These are phyloP conservation scores for Epicauta chinensis DNA, from an alignment of 1,140 invertebrate species.

Conservation along the genomic window DNA sequence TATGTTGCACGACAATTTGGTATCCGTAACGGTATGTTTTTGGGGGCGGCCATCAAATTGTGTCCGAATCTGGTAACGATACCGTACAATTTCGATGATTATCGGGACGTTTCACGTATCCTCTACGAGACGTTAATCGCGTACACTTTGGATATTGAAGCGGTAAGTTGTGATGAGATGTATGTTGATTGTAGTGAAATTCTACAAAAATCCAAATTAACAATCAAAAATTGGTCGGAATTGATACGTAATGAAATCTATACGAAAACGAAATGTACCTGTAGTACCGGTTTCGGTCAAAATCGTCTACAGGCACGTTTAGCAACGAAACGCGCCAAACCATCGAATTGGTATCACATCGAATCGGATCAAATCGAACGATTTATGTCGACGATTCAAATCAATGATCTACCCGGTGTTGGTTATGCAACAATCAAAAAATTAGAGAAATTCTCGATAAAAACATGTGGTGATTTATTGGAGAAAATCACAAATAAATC, in stretches of 20 bases:
- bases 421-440: conserved; percentile 63
- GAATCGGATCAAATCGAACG: conserved; percentile 52
- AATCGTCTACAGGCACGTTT: conserved; percentile 77
- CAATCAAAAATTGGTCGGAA: conserved; percentile 69
- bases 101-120: conserved; percentile 77
- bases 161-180: conserved; percentile 97
- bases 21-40: conserved; percentile 91
- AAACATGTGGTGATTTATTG: conserved; percentile 70
- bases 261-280: conserved; percentile 77
- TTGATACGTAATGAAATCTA: conserved; percentile 73
- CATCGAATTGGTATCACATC: conserved; percentile 82
- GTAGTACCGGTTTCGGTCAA: conserved; percentile 82
- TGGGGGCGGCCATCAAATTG: conserved; percentile 79
- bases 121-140: conserved; percentile 85
- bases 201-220: conserved; percentile 54
- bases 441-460: conserved; percentile 55
- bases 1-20: conserved; percentile 90
- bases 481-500: conserved; percentile 45
- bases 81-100: conserved; percentile 92
- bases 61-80: conserved; percentile 87
- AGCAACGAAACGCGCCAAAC: conserved; percentile 90
- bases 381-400: conserved; percentile 68
- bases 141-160: conserved; percentile 89
- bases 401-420: conserved; percentile 79
- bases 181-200: conserved; percentile 81